These are phyloP conservation scores for Oophaga pumilio DNA, from an alignment of 2,113 vertebrate genomes.

Conservation along the genomic window DNA sequence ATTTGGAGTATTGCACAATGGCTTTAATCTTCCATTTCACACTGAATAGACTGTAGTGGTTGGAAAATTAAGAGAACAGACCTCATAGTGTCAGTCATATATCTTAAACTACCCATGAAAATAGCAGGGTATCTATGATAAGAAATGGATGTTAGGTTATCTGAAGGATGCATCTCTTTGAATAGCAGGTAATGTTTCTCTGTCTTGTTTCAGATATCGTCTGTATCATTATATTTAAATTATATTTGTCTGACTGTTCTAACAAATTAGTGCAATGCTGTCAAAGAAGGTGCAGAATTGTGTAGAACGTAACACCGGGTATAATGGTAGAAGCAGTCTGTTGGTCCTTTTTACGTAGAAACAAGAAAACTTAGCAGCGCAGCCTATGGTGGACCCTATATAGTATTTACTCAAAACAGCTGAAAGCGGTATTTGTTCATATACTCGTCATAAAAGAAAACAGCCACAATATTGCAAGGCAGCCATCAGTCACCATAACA, in stretches of 20 bases:
- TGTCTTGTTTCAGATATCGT: neutral
- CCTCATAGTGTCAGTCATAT: neutral
- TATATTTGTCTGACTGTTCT: neutral
- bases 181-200: neutral
- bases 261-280: constrained; percentile 22
- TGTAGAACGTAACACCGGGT: neutral
- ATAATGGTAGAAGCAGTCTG: neutral
- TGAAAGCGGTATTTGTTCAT: constrained; percentile 17
- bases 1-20: neutral
- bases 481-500: neutral
- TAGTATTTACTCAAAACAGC: neutral
- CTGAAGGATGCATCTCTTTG: neutral
- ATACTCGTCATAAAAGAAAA: constrained; percentile 19
- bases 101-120: neutral
- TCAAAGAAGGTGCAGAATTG: constrained; percentile 33
- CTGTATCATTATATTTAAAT: neutral
- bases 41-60: neutral
- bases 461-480: neutral
- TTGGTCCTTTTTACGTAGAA: constrained; percentile 21
- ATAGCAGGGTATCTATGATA: neutral
- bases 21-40: neutral
- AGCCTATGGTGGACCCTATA: constrained; percentile 10
- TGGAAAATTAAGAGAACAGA: neutral
- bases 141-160: neutral
- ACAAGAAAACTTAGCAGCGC: neutral